These are phyloP conservation scores for Andrena trimmerana DNA, from an alignment of 2,888 invertebrate species.

Conservation along the genomic window DNA sequence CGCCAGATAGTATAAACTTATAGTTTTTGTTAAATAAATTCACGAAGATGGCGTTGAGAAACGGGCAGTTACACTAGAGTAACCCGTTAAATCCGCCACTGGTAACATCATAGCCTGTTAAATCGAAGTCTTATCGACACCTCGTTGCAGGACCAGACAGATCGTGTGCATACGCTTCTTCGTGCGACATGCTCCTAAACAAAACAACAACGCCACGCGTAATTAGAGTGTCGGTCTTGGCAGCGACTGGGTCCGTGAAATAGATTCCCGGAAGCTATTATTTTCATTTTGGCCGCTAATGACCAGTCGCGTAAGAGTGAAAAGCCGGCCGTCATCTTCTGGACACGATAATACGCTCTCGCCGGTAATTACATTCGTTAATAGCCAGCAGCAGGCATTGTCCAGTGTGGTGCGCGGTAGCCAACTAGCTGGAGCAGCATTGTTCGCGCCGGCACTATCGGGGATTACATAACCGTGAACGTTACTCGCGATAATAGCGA, in stretches of 20 bases:
- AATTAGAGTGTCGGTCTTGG: conserved; percentile 61
- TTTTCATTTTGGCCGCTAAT: conserved; percentile 68
- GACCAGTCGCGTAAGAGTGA: conserved; percentile 17
- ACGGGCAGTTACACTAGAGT: no score
- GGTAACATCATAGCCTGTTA: no score
- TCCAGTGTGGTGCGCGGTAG: neutral
- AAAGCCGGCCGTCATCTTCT: conserved; percentile 7
- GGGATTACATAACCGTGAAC: conserved; percentile 13
- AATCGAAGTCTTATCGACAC: no score
- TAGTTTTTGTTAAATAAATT: no score
- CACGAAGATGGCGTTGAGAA: no score
- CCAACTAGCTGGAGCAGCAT: neutral
- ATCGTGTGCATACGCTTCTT: no score
- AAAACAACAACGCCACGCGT: conserved; percentile 18
- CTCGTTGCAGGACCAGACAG: no score
- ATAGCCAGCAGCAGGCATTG: neutral
- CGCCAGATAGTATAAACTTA: no score
- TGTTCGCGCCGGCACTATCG: neutral
- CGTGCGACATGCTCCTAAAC: neutral
- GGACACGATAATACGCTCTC: conserved; percentile 29
- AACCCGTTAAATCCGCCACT: no score
- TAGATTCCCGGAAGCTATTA: conserved; percentile 68
- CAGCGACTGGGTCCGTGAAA: conserved; percentile 57
- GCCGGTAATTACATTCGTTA: conserved; percentile 8
- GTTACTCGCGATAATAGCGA: conserved; percentile 26